Percentiles rank a stretch among this genome's conserved stretches.
Conservation (phyloP, 2,888 invertebrate genomes). For the Teleiodes luculella region DNA sequence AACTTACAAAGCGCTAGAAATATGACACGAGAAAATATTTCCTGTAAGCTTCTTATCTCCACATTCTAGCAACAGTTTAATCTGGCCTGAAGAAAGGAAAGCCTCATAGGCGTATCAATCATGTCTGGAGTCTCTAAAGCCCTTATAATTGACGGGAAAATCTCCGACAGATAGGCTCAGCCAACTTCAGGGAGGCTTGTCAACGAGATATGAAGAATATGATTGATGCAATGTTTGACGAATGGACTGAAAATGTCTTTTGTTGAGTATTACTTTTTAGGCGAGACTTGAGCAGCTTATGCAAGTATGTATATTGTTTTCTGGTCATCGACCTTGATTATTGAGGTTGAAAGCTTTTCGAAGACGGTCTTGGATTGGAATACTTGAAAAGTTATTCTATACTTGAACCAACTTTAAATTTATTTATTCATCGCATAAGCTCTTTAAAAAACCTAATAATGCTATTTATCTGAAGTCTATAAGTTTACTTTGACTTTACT, state of each 20-base stretch:
- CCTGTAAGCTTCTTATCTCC: constrained; percentile 8
- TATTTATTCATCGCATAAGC: too few relatives aligned
- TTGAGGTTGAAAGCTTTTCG: too few relatives aligned
- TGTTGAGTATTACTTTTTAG: not conserved
- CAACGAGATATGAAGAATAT: constrained; percentile 15
- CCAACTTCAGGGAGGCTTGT: constrained; percentile 8
- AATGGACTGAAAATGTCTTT: constrained; percentile 3
- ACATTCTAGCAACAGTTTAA: constrained; percentile 8
- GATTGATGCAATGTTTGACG: constrained; percentile 13
- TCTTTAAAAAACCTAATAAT: too few relatives aligned
- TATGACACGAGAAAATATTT: constrained; percentile 6
- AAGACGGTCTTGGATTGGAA: too few relatives aligned
- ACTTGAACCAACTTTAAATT: too few relatives aligned
- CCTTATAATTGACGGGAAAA: constrained; percentile 18
- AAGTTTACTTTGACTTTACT: too few relatives aligned
- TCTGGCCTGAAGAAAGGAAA: constrained; percentile 6
- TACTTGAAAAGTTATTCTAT: too few relatives aligned
- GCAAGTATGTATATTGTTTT: not conserved
- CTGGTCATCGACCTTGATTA: too few relatives aligned
- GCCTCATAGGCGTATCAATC: constrained; percentile 15
- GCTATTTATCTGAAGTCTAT: too few relatives aligned
- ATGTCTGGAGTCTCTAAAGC: constrained; percentile 10
- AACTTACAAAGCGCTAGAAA: not conserved
- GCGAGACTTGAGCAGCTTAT: not conserved
- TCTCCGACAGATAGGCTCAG: constrained; percentile 16